A percentile compares a stretch with the other conserved stretches of the same genome.
Evolutionary conservation across 37 sponge, comb jelly and placozoan genomes (phyloP).

Genomic region (Trichoplax adhaerens): DNA sequence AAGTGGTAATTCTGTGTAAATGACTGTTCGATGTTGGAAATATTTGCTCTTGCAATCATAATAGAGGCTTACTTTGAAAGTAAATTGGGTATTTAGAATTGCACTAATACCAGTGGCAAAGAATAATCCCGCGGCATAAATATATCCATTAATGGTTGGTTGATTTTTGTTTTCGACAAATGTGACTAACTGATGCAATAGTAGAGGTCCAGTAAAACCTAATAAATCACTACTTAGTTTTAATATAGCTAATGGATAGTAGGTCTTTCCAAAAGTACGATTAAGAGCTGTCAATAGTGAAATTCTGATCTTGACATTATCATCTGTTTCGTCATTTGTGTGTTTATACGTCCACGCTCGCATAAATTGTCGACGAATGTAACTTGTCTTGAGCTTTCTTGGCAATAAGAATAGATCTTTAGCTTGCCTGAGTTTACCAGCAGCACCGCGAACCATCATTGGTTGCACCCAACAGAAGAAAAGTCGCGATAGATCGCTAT

Average conservation of each 20-base stretch:
- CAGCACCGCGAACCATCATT: conserved; percentile 42
- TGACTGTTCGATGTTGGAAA: no score
- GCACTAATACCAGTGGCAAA: no score
- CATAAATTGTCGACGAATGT: conserved; percentile 23
- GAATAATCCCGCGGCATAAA: conserved; percentile 1
- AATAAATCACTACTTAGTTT: conserved; percentile 54
- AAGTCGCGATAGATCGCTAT: conserved; percentile 37
- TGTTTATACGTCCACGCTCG: background rate
- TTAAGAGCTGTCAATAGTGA: conserved; percentile 53
- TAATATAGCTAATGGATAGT: conserved; percentile 84
- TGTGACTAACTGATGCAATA: conserved; percentile 55
- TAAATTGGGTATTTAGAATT: no score
- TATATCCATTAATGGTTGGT: background rate
- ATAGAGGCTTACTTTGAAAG: no score
- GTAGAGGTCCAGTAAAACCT: conserved; percentile 77
- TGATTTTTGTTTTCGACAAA: conserved; percentile 60
- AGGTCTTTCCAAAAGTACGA: conserved; percentile 67
- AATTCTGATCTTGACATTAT: conserved; percentile 6
- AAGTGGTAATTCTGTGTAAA: no score
- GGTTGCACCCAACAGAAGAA: conserved; percentile 69
- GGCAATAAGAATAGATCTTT: conserved; percentile 44
- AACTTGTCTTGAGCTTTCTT: conserved; percentile 17
- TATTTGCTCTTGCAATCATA: no score
- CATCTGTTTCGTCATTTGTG: conserved; percentile 7
- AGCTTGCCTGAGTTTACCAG: conserved; percentile 28